These are phyloP conservation scores for Antrozous pallidus DNA, from an alignment of 2,797 vertebrate genomes.

Conservation along the genomic window DNA sequence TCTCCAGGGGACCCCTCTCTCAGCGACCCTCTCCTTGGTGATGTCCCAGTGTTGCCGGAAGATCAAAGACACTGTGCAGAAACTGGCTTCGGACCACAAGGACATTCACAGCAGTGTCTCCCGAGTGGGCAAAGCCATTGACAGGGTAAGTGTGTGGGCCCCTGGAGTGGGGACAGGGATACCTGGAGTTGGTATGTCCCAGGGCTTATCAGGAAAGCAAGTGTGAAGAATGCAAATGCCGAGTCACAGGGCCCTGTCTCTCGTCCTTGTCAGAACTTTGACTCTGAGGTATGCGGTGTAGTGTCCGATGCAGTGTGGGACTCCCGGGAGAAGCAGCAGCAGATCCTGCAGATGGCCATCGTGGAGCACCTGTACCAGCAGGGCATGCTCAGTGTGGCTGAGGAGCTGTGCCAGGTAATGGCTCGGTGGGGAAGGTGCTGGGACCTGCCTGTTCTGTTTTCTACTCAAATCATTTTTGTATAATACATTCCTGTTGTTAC, in stretches of 20 bases:
- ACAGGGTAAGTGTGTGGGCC: conserved; percentile 84
- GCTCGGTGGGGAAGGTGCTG: rapidly evolving
- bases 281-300: conserved; percentile 92
- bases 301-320: conserved; percentile 93
- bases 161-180: background rate
- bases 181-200: background rate
- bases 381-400: conserved; percentile 92
- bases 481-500: background rate
- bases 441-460: background rate
- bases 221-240: background rate
- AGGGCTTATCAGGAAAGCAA: background rate
- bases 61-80: conserved; percentile 93
- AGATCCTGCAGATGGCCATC: conserved; percentile 90
- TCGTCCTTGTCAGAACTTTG: conserved; percentile 86
- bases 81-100: conserved; percentile 91
- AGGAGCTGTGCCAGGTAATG: conserved; percentile 92
- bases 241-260: background rate
- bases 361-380: conserved; percentile 93
- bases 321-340: conserved; percentile 89
- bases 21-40: conserved; percentile 88
- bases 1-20: conserved; percentile 89
- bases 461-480: background rate
- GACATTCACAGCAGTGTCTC: conserved; percentile 95
- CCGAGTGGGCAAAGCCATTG: conserved; percentile 93
- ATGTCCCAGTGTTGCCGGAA: conserved; percentile 94